Base-by-base conservation (phyloP, 2,888 invertebrate genomes). In the Axea sp. region DNA sequence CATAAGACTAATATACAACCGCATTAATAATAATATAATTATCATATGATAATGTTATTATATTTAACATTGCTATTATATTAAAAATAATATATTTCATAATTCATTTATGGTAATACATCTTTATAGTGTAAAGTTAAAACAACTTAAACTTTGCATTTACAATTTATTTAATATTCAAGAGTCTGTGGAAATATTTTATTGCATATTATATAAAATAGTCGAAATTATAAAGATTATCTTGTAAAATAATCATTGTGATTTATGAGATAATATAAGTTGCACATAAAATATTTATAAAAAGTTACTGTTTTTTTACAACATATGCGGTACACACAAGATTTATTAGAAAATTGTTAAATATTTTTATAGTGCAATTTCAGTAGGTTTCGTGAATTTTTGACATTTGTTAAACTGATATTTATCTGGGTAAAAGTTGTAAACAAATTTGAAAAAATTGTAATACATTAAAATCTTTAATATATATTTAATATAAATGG, bases 261-360 rank as follows among this genome's bases (percentile, higher is more conserved):
- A 43, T 43, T 43, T 28, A 28, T 3, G 26, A 26, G 22, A 43
- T 43, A 28, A 43, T 43, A 43, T 15, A 28, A 9, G 26, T 30
- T 30, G 9, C 9, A 30, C 30, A 30, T 45, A 17, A 28, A 6
- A 30, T 30, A 45, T 45, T 45, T 17, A 45, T 45, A 11, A 11
- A 9, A 30, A 9, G 17, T 30, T 12, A 2, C 26, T 24, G 24
- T 6, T 30, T 14, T 45, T 45, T 17, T 45, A 45, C 17, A 17
- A 45, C 17, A 28, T 22, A 30, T 45, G 45, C 17, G 15, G 30
- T 30, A 45, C 30, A 17, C 17, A 17, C 17, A 45, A 45, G 45
- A 30, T 17, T 28, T 28, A 43, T 28, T 28, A 28, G 28, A 14
- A 7, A 24, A 6, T 17, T 30, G n/a, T 12, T 30, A 17, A 45